phyloP scores from a whole-genome alignment of 1,140 invertebrate species.

The Cotesia vestalis region DNA sequence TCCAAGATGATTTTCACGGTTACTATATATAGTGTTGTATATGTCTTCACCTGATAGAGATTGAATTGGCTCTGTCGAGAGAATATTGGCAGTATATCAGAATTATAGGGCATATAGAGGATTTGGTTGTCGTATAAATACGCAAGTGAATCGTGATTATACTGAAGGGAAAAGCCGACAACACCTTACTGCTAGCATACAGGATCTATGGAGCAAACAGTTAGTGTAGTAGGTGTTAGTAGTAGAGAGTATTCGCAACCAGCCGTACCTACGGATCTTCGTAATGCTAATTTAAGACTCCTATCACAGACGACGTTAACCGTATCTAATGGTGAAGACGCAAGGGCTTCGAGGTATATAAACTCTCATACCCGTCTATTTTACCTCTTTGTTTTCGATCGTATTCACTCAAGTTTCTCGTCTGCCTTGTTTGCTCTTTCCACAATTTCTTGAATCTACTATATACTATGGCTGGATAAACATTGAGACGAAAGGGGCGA shows the following conservation, averaged over 20 bases:
- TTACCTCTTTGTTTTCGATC: slow-evolving; percentile 23
- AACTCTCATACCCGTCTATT: slow-evolving; percentile 31
- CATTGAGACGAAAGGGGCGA: not conserved
- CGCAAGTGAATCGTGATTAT: slow-evolving; percentile 54
- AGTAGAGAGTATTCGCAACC: slow-evolving; percentile 41
- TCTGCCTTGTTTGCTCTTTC: not conserved
- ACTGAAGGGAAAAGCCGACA: slow-evolving; percentile 42
- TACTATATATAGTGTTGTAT: not conserved
- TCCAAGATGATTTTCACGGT: too few species aligned
- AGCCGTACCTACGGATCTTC: slow-evolving; percentile 51
- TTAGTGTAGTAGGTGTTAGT: slow-evolving; percentile 30
- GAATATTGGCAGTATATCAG: slow-evolving; percentile 46
- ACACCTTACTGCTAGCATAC: slow-evolving; percentile 14
- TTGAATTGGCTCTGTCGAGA: not conserved
- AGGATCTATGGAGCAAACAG: slow-evolving; percentile 33
- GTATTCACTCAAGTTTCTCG: slow-evolving; percentile 8
- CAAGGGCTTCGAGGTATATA: slow-evolving; percentile 36
- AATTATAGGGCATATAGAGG: slow-evolving; percentile 47
- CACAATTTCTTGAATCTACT: slow-evolving; percentile 3
- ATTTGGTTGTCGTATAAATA: slow-evolving; percentile 48
- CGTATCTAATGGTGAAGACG: slow-evolving; percentile 54
- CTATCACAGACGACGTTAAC: slow-evolving; percentile 51
- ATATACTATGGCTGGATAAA: slow-evolving; percentile 41
- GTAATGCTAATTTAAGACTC: slow-evolving; percentile 55
- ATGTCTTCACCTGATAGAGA: not conserved